Base-by-base conservation (phyloP, 2,888 invertebrate species). In the Ormyrus thymus region DNA sequence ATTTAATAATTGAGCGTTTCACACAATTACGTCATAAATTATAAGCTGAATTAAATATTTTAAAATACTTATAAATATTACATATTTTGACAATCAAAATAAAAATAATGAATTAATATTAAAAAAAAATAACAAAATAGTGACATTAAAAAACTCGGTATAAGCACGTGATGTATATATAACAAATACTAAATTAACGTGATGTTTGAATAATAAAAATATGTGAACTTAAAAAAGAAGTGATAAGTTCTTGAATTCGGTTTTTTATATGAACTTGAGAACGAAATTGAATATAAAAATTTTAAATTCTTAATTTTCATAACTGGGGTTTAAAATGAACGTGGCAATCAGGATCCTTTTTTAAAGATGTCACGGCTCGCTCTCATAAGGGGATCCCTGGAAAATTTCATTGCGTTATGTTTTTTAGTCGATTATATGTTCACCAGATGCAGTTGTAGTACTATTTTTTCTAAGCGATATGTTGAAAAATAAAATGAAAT, bases 331-430 rank as follows among this genome's bases (percentile, higher is more conserved):
- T 75, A 75, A 8, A 65, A 48, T n/a, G 56, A 68, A 72, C 13
- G 13, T 68, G 11, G 59, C 15, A 53, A 65, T 73, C 59, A 69
- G 8, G 51, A 53, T 53, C 73, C 80, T 65, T 13, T 48, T 66
- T 71, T 10, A 13, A 13, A 9, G 48, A 6, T 48, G 53, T 73
- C 56, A 81, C 50, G 53, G 65, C 74, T 76, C 70, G 10, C 61
- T 74, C 6, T 59, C 69, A 50, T 78, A 76, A 69, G 70, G 64
- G 51, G 58, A 29, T 51, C 55, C 81, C 81, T 81, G 81, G 50
- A 81, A 81, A 81, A 79, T 74, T 70, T 62, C 43, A 58, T 48
- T 43, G 13, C 10, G 13, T 80, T 74, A 76, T 15, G 43, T 65
- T 77, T 48, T 43, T 56, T 13, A 66, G 8, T 72, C 50, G 5